These are phyloP conservation scores for Anguilla pacifica DNA, from an alignment of 2,797 vertebrate species.

Conservation along the genomic window DNA sequence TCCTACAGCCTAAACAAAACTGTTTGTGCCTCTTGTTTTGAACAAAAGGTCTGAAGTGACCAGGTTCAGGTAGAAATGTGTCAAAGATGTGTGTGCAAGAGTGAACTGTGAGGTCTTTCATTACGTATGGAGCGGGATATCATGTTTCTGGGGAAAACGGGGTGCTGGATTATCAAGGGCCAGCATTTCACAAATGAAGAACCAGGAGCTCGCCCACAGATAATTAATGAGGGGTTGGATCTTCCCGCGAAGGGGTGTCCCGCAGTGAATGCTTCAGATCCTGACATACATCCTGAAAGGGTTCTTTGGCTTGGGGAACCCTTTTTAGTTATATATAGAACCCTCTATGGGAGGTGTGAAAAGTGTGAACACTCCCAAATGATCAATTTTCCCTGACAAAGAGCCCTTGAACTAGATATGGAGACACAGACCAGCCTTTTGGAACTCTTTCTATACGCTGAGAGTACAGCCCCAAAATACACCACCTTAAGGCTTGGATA, in stretches of 20 bases:
- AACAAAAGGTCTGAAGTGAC: not conserved
- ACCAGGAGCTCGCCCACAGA: slow-evolving; percentile 8
- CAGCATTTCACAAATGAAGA: not conserved
- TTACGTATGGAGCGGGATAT: not conserved
- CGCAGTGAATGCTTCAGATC: not conserved
- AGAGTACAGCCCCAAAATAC: no score
- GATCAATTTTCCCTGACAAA: no score
- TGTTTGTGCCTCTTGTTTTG: not conserved
- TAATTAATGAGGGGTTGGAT: slow-evolving; percentile 11
- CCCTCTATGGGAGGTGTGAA: no score
- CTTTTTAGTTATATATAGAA: no score
- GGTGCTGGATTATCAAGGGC: slow-evolving; percentile 28
- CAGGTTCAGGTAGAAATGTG: not conserved
- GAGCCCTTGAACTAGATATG: no score
- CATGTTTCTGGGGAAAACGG: slow-evolving; percentile 2
- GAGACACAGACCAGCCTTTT: no score
- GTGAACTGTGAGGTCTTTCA: slow-evolving; percentile 21
- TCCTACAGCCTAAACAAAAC: not conserved
- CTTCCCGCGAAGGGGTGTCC: not conserved
- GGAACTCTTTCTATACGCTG: no score
- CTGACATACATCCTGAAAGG: not conserved
- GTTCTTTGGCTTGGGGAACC: no score
- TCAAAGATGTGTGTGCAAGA: not conserved
- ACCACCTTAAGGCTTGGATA: no score
- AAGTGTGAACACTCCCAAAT: no score